Conservation (phyloP, 2,888 invertebrate genomes). For the Stramonita haemastoma region DNA sequence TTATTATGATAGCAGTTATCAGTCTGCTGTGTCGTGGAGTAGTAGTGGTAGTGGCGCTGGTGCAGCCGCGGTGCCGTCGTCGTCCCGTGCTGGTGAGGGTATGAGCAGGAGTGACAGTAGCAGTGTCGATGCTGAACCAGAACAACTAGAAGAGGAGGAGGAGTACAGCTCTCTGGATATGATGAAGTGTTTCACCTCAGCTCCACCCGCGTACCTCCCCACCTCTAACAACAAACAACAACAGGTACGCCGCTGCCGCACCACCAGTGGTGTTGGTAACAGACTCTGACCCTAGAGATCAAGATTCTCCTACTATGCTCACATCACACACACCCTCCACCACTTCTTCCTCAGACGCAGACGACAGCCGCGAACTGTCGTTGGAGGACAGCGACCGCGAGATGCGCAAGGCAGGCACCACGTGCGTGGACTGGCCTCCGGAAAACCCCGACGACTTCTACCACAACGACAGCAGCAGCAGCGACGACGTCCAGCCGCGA, state of each 20-base stretch:
- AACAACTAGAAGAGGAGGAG: not conserved
- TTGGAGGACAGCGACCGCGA: not conserved
- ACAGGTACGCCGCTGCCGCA: not conserved
- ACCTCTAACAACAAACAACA: not conserved
- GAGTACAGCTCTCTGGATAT: conserved; percentile 9
- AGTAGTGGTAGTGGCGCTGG: not conserved
- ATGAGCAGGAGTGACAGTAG: not conserved
- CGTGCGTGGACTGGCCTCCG: conserved; percentile 11
- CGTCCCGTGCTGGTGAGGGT: not conserved
- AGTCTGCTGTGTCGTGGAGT: not conserved
- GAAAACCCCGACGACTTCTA: conserved; percentile 4
- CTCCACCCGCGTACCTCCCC: conserved; percentile 17
- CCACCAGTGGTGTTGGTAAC: not conserved
- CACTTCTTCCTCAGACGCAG: not conserved
- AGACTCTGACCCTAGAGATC: not conserved
- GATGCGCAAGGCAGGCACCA: not conserved
- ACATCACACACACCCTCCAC: not conserved
- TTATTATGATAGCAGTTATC: not conserved
- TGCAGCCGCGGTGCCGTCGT: not conserved
- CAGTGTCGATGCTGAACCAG: not conserved
- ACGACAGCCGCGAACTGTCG: not conserved
- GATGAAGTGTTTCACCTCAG: conserved; percentile 29
- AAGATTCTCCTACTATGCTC: not conserved
- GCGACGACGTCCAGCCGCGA: conserved; percentile 48
- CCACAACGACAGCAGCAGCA: not conserved